These are phyloP conservation scores for Pasiphila rectangulata DNA, from an alignment of 2,888 invertebrate genomes.

Conservation along the genomic window DNA sequence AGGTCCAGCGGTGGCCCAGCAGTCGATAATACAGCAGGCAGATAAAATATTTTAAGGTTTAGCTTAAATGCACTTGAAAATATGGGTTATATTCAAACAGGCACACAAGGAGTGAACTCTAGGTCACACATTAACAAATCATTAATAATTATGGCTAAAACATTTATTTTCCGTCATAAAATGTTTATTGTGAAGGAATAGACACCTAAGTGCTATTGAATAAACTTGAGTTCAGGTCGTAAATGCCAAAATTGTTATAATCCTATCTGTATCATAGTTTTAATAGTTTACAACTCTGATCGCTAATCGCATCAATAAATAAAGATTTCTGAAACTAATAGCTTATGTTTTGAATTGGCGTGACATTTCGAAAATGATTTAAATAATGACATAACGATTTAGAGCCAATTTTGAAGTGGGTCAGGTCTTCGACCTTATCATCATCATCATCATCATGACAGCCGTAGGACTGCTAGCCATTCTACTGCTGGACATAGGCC, in stretches of 20 bases:
- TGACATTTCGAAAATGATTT: constrained; percentile 32
- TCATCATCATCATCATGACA: no score
- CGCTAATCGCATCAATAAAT: constrained; percentile 12
- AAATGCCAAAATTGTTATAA: background rate
- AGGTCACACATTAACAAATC: background rate
- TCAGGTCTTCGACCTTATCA: constrained; percentile 20
- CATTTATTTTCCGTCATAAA: background rate
- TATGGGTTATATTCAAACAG: no score
- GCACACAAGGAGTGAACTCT: no score
- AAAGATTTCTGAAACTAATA: constrained; percentile 6
- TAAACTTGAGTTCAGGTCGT: background rate
- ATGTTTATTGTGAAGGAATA: background rate
- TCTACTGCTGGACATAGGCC: no score
- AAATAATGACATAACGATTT: constrained; percentile 31
- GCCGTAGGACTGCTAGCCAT: no score
- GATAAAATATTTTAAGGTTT: no score
- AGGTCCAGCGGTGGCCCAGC: no score
- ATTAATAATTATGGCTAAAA: background rate
- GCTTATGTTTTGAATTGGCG: constrained; percentile 25
- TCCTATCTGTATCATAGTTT: constrained; percentile 1
- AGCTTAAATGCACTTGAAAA: no score
- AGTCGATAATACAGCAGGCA: no score
- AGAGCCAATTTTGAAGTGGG: constrained; percentile 15
- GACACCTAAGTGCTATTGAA: background rate
- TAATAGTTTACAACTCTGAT: background rate